A percentile compares a stretch with the other conserved stretches of the same genome.
phyloP scores from a whole-genome alignment of 2,888 invertebrate genomes.

The Brachynemurus nebulosus region DNA sequence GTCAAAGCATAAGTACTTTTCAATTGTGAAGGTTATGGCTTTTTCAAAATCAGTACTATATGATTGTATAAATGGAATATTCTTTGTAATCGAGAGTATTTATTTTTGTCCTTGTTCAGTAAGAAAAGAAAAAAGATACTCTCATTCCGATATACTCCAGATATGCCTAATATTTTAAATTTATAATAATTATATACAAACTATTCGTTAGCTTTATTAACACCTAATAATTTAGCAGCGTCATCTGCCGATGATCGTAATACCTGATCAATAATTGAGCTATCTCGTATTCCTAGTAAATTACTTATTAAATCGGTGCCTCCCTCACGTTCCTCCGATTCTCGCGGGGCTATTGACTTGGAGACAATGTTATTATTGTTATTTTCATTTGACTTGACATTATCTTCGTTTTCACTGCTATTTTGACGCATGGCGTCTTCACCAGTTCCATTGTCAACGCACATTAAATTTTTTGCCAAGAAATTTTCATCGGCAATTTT shows the following conservation, averaged over 20 bases:
- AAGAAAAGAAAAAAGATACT: too few relatives aligned
- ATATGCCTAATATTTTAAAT: too few relatives aligned
- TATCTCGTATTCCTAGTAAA: slow-evolving; percentile 74
- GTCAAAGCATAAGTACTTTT: too few relatives aligned
- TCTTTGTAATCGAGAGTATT: too few relatives aligned
- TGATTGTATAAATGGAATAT: too few relatives aligned
- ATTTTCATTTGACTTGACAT: neutral
- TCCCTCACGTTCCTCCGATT: slow-evolving; percentile 33
- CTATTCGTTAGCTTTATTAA: slow-evolving; percentile 40
- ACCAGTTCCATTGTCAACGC: slow-evolving; percentile 22
- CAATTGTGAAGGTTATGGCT: too few relatives aligned
- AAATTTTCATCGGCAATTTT: slow-evolving; percentile 38
- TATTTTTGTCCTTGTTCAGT: too few relatives aligned
- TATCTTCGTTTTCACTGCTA: slow-evolving; percentile 38
- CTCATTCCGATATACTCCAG: too few relatives aligned
- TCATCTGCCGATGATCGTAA: slow-evolving; percentile 68
- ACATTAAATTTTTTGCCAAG: slow-evolving; percentile 32
- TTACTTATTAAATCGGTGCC: slow-evolving; percentile 72
- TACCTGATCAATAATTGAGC: slow-evolving; percentile 70
- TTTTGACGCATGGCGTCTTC: slow-evolving; percentile 42
- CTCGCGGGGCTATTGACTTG: slow-evolving; percentile 30
- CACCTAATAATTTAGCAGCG: slow-evolving; percentile 76
- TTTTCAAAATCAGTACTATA: too few relatives aligned
- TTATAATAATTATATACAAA: neutral
- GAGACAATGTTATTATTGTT: slow-evolving; percentile 1